phyloP scores from a whole-genome alignment of 2,888 invertebrate species.

The Phaedon cochleariae region DNA sequence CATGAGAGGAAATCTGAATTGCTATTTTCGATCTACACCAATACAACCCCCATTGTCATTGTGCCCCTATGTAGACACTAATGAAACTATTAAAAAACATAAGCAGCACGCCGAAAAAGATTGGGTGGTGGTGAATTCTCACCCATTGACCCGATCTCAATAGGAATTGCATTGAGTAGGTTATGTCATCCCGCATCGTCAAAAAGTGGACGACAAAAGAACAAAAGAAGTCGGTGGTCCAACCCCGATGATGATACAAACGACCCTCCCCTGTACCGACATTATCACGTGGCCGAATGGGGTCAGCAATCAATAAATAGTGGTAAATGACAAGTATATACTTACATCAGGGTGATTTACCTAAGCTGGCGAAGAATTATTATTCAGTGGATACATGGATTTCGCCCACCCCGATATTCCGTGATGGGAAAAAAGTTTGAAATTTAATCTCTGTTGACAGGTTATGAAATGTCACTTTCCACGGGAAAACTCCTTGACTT shows the following conservation, averaged over 20 bases:
- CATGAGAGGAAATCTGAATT: neutral
- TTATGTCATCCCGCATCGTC: constrained; percentile 11
- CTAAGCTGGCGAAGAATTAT: too few species aligned
- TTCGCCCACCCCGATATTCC: too few species aligned
- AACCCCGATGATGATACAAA: neutral
- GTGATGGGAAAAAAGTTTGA: too few species aligned
- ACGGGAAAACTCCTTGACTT: too few species aligned
- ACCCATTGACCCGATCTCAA: neutral
- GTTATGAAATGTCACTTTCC: too few species aligned
- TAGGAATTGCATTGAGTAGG: constrained; percentile 12
- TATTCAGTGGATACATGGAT: too few species aligned
- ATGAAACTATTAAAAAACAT: constrained; percentile 4
- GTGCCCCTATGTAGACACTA: neutral
- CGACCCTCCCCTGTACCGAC: neutral
- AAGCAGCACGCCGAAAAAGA: neutral
- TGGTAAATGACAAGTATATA: too few species aligned
- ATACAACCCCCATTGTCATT: constrained; percentile 16
- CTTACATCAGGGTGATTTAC: too few species aligned
- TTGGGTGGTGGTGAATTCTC: neutral
- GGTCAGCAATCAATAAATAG: neutral
- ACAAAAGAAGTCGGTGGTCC: neutral
- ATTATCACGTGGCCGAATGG: constrained; percentile 1
- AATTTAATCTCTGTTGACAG: too few species aligned
- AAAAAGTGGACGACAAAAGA: constrained; percentile 15
- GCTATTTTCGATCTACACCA: constrained; percentile 8